phyloP scores from a whole-genome alignment of 2,888 invertebrate genomes.

The Orchestes rusci region DNA sequence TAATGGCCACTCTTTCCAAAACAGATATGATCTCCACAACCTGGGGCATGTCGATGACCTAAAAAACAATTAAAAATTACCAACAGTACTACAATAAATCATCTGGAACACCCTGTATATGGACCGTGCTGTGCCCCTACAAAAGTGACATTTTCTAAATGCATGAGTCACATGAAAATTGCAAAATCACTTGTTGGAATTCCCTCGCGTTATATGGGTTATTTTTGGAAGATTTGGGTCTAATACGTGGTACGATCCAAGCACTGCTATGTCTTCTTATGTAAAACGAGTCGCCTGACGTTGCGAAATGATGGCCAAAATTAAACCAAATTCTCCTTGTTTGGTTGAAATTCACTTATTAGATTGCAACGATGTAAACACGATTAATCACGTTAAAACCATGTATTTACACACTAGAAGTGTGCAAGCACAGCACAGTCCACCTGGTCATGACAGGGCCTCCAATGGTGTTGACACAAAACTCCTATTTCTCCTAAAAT shows the following conservation, averaged over 20 bases:
- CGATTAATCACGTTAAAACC: too few species aligned
- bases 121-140: constrained; percentile 27
- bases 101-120: constrained; percentile 28
- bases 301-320: constrained; percentile 32
- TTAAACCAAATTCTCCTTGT: too few species aligned
- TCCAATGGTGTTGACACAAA: constrained; percentile 32
- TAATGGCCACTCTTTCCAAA: constrained; percentile 85
- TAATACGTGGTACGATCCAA: constrained; percentile 26
- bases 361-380: too few species aligned
- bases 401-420: constrained; percentile 32
- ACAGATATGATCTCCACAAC: constrained; percentile 89
- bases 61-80: constrained; percentile 38
- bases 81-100: constrained; percentile 11
- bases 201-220: too few species aligned
- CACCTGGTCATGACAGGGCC: constrained; percentile 36
- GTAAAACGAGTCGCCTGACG: constrained; percentile 34
- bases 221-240: not conserved
- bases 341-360: too few species aligned
- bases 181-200: constrained; percentile 21
- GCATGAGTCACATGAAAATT: constrained; percentile 17
- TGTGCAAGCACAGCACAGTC: constrained; percentile 36
- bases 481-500: constrained; percentile 33
- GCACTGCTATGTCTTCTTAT: constrained; percentile 32
- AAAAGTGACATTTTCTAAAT: constrained; percentile 19
- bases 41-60: constrained; percentile 93